Evolutionary conservation across 2,797 vertebrate genomes (phyloP), one percentile per base, ranked within the genome.

Genomic region (Ispidina picta): DNA sequence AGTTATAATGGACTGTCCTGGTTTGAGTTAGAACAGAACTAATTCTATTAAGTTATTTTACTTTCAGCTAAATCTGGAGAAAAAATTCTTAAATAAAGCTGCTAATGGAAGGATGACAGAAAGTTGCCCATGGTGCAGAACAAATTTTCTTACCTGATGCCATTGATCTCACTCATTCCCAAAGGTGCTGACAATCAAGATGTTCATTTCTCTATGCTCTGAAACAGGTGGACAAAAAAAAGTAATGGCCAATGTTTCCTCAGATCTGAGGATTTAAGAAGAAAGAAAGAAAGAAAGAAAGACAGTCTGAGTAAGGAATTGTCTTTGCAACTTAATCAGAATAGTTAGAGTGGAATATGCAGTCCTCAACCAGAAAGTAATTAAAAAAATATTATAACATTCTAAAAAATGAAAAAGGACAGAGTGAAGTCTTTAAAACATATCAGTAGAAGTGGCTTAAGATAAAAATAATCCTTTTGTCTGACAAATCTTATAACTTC

Each of bases 71-170:
- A 31, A 37, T 37, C 37, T 37, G 37, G 37, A 14, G 37, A 37
- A 37, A 37, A 37, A 37, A 37, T 37, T 37, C 37, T 37, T 37
- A 37, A 37, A 37, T 37, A 37, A 64, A 25, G 8, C 29, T 0
- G 0, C 6, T 49, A 15, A 28, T 17, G 20, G 26, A 58, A 56
- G n/a, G 35, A 20, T 0, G 3, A 21, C 11, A 74, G n/a, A 59
- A 64, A 5, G 25, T 46, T 83, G 28, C 25, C 33, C 15, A 35
- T 1, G 2, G 59, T 25, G 14, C 49, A 64, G 15, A 78, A 60
- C 18, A 70, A 10, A 64, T 49, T 35, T 91, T 8, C 10, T 74
- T 74, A 59, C 26, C 29, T 37, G 19, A 37, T 49, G 19, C 10
- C 33, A 58, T 22, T 5, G 5, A 58, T 56, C 22, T 54, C n/a